Base-by-base conservation (phyloP, 64 coral and sea anemone genomes). In the Pocillopora damicornis region DNA sequence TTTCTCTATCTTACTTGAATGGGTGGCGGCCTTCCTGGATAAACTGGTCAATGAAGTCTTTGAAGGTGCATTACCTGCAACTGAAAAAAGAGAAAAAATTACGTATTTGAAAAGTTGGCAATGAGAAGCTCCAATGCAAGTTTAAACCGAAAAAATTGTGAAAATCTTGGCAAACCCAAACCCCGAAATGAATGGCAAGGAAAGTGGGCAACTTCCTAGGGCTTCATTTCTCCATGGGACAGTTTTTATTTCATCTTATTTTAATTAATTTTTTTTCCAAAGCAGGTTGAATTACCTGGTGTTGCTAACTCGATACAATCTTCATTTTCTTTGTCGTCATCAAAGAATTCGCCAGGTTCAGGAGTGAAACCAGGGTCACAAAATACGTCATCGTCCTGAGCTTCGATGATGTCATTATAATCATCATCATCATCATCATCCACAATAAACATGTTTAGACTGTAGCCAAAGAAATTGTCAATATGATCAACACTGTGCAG, bases 401-500 rank as follows among this genome's bases (percentile, higher is more conserved):
- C 82, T 45, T 86, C 83, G 30, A 30, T 30, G 30, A 30, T 30
- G 30, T 30, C 30, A 30, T 30, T 30, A 30, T 30, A 30, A 59
- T 86, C 83, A 26, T 45, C 73, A 15, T 90, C 88, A 74, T 90
- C 79, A 36, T 76, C 88, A 67, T 90, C 89, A 38, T 75, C 34
- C 6, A 90, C 79, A n/a, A 90, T 90, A 76, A 90, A 90, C 13
- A 76, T 80, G n/a, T 90, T 58, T 59, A 85, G 11, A n/a, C 81
- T 85, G 58, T 30, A 60, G 11, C 2, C 4, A 30, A 25, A n/a
- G 11, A 79, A 26, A 26, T 51, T 51, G 42, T 51, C 42, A 51
- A 7, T 51, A 51, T 51, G 7, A 1, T 51, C 42, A 2, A 30
- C 30, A 30, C 30, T 30, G 30, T 30, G 30, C 30, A 30, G 30